Percentiles rank a stretch among this genome's conserved stretches.
Evolutionary conservation across 2,113 vertebrate genomes (phyloP).

Genomic region (Colistium nudipinnis): DNA sequence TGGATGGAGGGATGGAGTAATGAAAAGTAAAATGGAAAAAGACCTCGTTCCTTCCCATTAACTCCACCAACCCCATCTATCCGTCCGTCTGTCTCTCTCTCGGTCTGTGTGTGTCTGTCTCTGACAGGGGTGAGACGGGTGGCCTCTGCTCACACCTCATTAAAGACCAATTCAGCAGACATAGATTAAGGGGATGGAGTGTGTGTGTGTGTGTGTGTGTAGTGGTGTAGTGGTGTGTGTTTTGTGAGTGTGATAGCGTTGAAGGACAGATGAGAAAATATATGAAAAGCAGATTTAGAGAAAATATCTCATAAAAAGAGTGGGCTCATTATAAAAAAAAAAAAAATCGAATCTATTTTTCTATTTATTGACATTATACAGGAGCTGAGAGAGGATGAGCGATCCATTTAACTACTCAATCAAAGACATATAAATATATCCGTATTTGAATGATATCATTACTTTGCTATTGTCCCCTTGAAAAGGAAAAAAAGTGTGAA

Average conservation of each 20-base stretch:
- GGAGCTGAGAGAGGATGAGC: too few species aligned
- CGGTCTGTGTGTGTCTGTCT: slow-evolving; percentile 27
- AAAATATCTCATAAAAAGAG: not conserved
- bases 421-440: too few species aligned
- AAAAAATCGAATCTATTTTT: too few species aligned
- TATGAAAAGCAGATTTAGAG: slow-evolving; percentile 42
- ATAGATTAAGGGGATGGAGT: slow-evolving; percentile 66
- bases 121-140: slow-evolving; percentile 41
- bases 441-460: too few species aligned
- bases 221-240: slow-evolving; percentile 16
- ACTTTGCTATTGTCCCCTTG: too few species aligned
- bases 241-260: slow-evolving; percentile 34
- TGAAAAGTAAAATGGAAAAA: slow-evolving; percentile 55
- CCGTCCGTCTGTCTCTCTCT: slow-evolving; percentile 27
- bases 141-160: slow-evolving; percentile 75
- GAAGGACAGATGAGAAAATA: slow-evolving; percentile 50
- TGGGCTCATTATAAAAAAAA: too few species aligned
- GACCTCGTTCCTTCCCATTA: slow-evolving; percentile 66
- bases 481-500: too few species aligned
- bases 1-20: slow-evolving; percentile 59
- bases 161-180: slow-evolving; percentile 74
- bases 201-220: slow-evolving; percentile 25
- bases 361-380: too few species aligned
- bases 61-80: slow-evolving; percentile 48
- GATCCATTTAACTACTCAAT: too few species aligned